A percentile compares a stretch with the other conserved stretches of the same genome.
Conservation (phyloP, 1,140 invertebrate genomes). For the Physella acuta region DNA sequence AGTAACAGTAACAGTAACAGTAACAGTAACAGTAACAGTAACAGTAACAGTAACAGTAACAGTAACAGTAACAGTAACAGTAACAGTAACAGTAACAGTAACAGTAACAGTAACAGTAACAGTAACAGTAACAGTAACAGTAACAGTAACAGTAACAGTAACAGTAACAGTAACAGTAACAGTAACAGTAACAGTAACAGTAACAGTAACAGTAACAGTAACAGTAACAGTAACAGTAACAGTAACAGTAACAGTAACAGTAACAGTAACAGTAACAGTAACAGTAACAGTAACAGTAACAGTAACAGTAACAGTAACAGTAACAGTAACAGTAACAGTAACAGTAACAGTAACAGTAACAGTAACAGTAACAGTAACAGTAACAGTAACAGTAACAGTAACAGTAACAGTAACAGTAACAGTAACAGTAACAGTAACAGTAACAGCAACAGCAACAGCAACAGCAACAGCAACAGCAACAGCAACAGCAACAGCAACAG, state of each 20-base stretch:
- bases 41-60: constrained; percentile 2
- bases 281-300: constrained; percentile 4
- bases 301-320: constrained; percentile 2
- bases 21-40: constrained; percentile 6
- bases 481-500: constrained; percentile 1
- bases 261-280: constrained; percentile 12
- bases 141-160: constrained; percentile 2
- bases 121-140: constrained; percentile 10
- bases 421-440: constrained; percentile 15
- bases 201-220: constrained; percentile 10
- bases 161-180: constrained; percentile 13
- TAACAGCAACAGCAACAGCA: constrained; percentile 8
- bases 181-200: constrained; percentile 11
- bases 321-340: constrained; percentile 13
- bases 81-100: constrained; percentile 1
- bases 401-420: constrained; percentile 12
- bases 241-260: constrained; percentile 14
- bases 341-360: constrained; percentile 15
- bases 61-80: constrained; percentile 12
- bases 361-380: constrained; percentile 15
- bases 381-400: constrained; percentile 12
- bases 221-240: constrained; percentile 6
- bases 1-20: constrained; percentile 11
- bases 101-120: constrained; percentile 15
- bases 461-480: constrained; percentile 13